Evolutionary conservation across 2,888 invertebrate species (phyloP).

Genomic region (Lucinisca nassula): DNA sequence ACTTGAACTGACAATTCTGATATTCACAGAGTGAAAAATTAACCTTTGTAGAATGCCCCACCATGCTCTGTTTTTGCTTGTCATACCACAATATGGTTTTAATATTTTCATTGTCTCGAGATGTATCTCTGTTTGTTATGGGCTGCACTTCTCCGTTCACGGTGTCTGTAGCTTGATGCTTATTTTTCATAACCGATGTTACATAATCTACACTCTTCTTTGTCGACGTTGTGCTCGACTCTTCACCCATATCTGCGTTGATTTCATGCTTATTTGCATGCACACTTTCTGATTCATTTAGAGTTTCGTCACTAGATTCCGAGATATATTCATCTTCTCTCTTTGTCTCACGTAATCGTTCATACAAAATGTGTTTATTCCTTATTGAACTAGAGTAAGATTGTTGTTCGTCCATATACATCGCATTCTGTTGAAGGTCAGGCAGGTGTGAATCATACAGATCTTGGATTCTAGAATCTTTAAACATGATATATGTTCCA

Average conservation of each 20-base stretch:
- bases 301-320: background rate
- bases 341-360: background rate
- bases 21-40: background rate
- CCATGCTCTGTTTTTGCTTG: background rate
- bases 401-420: background rate
- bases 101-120: background rate
- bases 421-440: background rate
- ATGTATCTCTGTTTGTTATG: background rate
- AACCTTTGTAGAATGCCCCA: background rate
- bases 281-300: background rate
- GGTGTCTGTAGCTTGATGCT: background rate
- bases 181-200: background rate
- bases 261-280: too few relatives aligned
- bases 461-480: background rate
- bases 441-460: background rate
- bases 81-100: background rate
- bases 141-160: background rate
- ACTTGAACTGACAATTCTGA: background rate
- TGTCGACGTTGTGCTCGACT: too few relatives aligned
- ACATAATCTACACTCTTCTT: background rate
- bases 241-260: too few relatives aligned
- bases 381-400: background rate
- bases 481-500: background rate
- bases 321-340: background rate
- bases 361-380: background rate